These are phyloP conservation scores for Pelagia noctiluca DNA, from an alignment of 30 jellyfish, hydroid and myxozoan species.

Conservation along the genomic window DNA sequence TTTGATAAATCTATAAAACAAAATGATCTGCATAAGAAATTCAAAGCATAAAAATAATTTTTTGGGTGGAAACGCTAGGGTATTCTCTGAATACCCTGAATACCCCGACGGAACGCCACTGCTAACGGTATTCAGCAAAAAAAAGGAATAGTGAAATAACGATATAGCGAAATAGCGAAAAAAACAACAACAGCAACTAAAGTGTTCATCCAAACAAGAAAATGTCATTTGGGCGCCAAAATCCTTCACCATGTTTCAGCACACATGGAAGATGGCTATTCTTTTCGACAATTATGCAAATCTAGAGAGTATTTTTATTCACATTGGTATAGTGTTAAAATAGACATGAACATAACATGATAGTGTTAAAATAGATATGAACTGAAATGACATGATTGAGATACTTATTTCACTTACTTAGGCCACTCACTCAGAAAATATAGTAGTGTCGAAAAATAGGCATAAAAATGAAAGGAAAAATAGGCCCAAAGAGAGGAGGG, in stretches of 20 bases:
- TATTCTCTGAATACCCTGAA: no score
- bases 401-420: background rate
- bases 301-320: background rate
- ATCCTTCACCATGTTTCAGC: background rate
- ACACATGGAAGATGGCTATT: background rate
- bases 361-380: no score
- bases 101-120: no score
- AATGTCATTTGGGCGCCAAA: conserved; percentile 11
- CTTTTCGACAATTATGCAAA: background rate
- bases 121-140: background rate
- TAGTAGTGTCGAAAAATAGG: background rate
- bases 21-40: no score
- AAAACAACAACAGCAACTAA: conserved; percentile 7
- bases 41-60: no score
- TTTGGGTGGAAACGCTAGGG: no score
- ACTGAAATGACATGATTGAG: background rate
- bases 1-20: no score
- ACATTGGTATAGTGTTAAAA: no score
- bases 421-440: background rate
- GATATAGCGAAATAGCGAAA: background rate
- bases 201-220: conserved; percentile 19
- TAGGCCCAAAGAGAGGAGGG: no score
- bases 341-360: background rate
- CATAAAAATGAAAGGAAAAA: no score
- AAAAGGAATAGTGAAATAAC: background rate